These are phyloP conservation scores for Tupaia chinensis DNA, from an alignment of 2,113 vertebrate species.

Conservation along the genomic window DNA sequence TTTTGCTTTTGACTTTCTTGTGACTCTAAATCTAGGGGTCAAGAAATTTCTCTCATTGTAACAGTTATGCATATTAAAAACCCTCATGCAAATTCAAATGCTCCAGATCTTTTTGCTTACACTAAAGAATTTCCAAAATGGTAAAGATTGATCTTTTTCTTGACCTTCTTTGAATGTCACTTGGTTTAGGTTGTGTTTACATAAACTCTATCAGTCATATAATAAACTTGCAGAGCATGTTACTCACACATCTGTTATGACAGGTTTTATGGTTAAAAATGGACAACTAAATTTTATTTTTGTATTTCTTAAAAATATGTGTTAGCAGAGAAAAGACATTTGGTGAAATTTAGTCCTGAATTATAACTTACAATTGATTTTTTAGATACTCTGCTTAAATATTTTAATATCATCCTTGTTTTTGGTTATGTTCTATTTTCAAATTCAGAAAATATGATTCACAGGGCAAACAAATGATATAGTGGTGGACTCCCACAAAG, in stretches of 20 bases:
- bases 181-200: slow-evolving; percentile 37
- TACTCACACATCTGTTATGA: slow-evolving; percentile 19
- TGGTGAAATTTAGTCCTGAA: not conserved
- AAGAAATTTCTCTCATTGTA: slow-evolving; percentile 45
- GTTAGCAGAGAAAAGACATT: not conserved
- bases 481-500: too few relatives aligned
- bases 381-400: not conserved
- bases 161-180: slow-evolving; percentile 65
- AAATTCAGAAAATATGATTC: not conserved
- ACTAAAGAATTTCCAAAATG: slow-evolving; percentile 50
- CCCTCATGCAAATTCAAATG: slow-evolving; percentile 71
- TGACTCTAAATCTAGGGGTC: slow-evolving; percentile 56
- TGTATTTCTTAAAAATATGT: not conserved
- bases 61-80: slow-evolving; percentile 75
- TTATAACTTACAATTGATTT: slow-evolving; percentile 8
- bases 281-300: not conserved
- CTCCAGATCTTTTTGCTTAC: slow-evolving; percentile 67
- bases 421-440: not conserved
- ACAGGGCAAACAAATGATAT: too few relatives aligned
- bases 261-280: slow-evolving; percentile 35
- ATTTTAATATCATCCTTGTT: not conserved
- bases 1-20: slow-evolving; percentile 71
- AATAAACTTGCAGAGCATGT: slow-evolving; percentile 43
- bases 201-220: not conserved
- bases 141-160: slow-evolving; percentile 65